Evolutionary conservation across 1,140 invertebrate species (phyloP).

Genomic region (Daktulosphaira vitifoliae): DNA sequence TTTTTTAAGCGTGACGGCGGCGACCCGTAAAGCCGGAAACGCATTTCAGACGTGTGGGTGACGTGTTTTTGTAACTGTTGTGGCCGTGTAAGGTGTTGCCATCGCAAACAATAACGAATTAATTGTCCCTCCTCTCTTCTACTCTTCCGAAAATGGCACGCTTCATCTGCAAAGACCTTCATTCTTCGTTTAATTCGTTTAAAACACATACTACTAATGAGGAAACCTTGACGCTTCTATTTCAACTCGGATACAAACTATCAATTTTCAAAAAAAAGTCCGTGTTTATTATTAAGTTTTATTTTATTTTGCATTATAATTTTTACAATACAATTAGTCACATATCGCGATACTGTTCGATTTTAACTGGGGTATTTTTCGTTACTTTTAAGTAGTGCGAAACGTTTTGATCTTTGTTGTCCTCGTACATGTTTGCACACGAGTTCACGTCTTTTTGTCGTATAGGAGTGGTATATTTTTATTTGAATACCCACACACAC

Average conservation of each 20-base stretch:
- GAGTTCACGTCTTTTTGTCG: too few species aligned
- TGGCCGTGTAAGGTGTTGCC: not conserved
- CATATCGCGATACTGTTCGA: too few species aligned
- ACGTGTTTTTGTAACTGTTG: not conserved
- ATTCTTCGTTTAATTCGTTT: not conserved
- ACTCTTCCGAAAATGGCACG: not conserved
- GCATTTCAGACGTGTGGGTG: not conserved
- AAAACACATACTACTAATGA: not conserved
- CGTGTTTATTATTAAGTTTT: not conserved
- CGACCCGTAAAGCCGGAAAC: conserved; percentile 14
- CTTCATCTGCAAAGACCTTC: conserved; percentile 15
- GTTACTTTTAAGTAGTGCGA: too few species aligned
- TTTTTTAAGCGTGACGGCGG: too few species aligned
- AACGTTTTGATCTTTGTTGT: too few species aligned
- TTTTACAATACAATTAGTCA: too few species aligned
- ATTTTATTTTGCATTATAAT: not conserved
- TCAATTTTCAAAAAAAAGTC: not conserved
- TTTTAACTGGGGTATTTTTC: too few species aligned
- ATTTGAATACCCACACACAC: not conserved
- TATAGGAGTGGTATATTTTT: too few species aligned
- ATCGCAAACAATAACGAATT: not conserved
- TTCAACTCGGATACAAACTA: too few species aligned
- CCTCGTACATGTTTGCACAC: too few species aligned
- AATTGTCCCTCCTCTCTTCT: too few species aligned
- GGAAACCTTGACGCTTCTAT: not conserved